phyloP scores from a whole-genome alignment of 2,797 vertebrate species.

The Urosaurus nigricauda region DNA sequence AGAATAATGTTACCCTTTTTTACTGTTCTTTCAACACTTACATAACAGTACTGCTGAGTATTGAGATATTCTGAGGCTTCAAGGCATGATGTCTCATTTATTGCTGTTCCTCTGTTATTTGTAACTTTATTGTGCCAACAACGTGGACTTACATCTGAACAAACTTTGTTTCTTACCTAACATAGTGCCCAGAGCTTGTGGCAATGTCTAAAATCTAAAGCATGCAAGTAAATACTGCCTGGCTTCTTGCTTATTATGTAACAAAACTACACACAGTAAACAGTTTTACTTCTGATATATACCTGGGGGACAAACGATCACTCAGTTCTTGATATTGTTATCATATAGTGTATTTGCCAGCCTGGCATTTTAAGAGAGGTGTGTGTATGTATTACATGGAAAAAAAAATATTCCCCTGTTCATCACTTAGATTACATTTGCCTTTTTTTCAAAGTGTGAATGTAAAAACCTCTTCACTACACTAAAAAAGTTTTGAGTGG shows the following conservation, averaged over 20 bases:
- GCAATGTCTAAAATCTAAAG: conserved; percentile 60
- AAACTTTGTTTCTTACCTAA: conserved; percentile 51
- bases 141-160: conserved; percentile 42
- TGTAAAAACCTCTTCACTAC: neutral
- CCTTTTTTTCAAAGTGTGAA: too few relatives aligned
- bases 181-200: conserved; percentile 38
- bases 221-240: conserved; percentile 58
- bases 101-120: conserved; percentile 36
- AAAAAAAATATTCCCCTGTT: neutral
- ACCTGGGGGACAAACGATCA: neutral
- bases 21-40: conserved; percentile 38
- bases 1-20: conserved; percentile 24
- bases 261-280: conserved; percentile 57
- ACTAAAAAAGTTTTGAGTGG: neutral
- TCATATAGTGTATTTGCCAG: neutral
- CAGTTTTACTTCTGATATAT: conserved; percentile 22
- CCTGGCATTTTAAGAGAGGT: neutral
- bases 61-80: conserved; percentile 42
- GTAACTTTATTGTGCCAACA: conserved; percentile 41
- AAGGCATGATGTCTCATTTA: conserved; percentile 29
- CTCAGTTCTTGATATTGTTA: conserved; percentile 16
- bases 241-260: conserved; percentile 57
- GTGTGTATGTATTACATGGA: neutral
- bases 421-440: too few relatives aligned
- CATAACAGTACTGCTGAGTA: conserved; percentile 31